Conservation (phyloP, 1,140 invertebrate species). For the Aphidius ervi region DNA sequence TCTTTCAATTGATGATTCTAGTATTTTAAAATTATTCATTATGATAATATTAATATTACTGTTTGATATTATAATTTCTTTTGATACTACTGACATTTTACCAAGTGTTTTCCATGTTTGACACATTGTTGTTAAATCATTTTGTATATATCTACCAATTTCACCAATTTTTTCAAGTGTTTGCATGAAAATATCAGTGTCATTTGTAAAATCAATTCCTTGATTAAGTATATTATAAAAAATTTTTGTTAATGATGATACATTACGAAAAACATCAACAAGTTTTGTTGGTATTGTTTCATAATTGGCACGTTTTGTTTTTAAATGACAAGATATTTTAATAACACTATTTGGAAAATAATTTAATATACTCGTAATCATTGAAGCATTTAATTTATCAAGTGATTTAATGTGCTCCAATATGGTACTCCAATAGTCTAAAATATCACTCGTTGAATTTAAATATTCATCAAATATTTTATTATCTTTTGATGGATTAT, state of each 20-base stretch:
- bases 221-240: conserved; percentile 1
- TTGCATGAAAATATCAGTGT: background rate
- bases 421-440: conserved; percentile 12
- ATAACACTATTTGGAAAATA: conserved; percentile 9
- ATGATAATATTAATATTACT: background rate
- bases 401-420: conserved; percentile 1
- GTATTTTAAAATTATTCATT: conserved; percentile 1
- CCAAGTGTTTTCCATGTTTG: conserved; percentile 12
- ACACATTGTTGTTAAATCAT: conserved; percentile 7
- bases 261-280: conserved; percentile 12
- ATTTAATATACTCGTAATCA: conserved; percentile 9
- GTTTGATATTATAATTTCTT: background rate
- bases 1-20: background rate
- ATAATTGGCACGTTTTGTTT: conserved; percentile 5
- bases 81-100: background rate
- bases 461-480: conserved; percentile 3
- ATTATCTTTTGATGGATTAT: background rate
- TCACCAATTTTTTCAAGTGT: conserved; percentile 3
- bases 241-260: background rate
- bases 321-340: conserved; percentile 12
- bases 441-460: conserved; percentile 2
- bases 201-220: background rate
- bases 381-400: background rate
- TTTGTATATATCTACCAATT: conserved; percentile 5
- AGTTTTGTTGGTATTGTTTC: background rate